Evolutionary conservation across 2,797 vertebrate genomes (phyloP), one percentile per base, ranked within the genome.

Genomic region (Scleropages formosus): DNA sequence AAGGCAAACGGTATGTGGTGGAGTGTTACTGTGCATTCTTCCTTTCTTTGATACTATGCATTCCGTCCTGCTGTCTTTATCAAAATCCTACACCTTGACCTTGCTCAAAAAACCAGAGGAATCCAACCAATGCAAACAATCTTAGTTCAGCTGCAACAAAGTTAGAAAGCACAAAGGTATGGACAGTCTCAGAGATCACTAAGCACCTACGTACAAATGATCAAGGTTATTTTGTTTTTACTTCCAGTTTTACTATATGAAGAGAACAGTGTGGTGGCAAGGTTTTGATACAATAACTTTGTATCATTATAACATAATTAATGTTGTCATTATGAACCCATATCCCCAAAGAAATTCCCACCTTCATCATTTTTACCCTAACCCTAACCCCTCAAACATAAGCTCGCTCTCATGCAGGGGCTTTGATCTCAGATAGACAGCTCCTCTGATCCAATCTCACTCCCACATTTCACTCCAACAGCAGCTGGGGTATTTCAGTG

Each of bases 351-450:
- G 44, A 71, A 71, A 71, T 47, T 31, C 51, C 12, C n/a, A 22
- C 24, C 22, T 58, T 58, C 46, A 24, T 56, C 26, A 53, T 12
- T 18, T 18, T 51, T 56, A 24, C 68, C 68, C 68, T 18, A 20
- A 47, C 68, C 68, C 56, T 47, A 18, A 24, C n/a, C 51, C 18
- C 24, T 67, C 26, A 71, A 47, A 16, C 26, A 58, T 51, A 58
- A 2, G 59, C n/a, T 18, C 8, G 8, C 2, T 67, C 67, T 49
- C 65, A 44, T 13, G 44, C n/a, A 20, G 39, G 65, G 65, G 51
- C 49, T 71, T 71, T 71, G 49, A 71, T 71, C 68, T 71, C 22
- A 56, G 49, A 31, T 51, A 71, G 68, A 58, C 51, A 71, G 24
- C 22, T 71, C 68, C 51, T 71, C 51, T 71, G 49, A 56, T 71